Conservation (phyloP, 2,888 invertebrate species). For the Orthonychiurus folsomi region DNA sequence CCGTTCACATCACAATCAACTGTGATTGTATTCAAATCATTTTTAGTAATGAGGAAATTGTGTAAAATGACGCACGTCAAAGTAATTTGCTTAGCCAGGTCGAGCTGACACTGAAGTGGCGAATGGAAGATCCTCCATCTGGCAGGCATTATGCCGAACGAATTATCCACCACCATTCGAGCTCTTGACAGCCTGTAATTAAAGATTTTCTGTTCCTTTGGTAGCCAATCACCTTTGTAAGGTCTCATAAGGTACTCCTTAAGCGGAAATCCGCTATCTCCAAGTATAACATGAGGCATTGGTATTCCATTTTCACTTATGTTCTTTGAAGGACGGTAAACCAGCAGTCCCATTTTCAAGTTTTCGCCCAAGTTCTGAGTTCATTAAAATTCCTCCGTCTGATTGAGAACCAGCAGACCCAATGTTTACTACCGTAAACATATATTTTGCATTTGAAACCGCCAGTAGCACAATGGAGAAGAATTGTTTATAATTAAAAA, state of each 20-base stretch:
- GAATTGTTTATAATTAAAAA: slow-evolving; percentile 28
- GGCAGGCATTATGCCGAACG: slow-evolving; percentile 23
- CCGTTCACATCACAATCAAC: background rate
- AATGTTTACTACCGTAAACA: slow-evolving; percentile 34
- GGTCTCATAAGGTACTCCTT: slow-evolving; percentile 23
- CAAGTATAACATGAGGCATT: slow-evolving; percentile 20
- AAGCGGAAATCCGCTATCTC: slow-evolving; percentile 30
- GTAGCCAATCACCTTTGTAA: slow-evolving; percentile 17
- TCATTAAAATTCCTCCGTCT: slow-evolving; percentile 13
- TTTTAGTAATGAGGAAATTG: background rate
- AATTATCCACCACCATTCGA: slow-evolving; percentile 26
- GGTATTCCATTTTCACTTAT: slow-evolving; percentile 3
- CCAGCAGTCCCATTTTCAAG: background rate
- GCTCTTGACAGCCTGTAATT: slow-evolving; percentile 30
- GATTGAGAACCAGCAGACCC: slow-evolving; percentile 16
- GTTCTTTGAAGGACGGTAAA: slow-evolving; percentile 6
- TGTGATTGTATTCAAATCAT: background rate
- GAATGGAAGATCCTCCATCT: slow-evolving; percentile 10
- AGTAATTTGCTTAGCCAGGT: background rate
- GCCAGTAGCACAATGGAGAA: slow-evolving; percentile 30
- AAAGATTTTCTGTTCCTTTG: slow-evolving; percentile 17
- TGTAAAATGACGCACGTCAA: slow-evolving; percentile 1
- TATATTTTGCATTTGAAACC: slow-evolving; percentile 34
- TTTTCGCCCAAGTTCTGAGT: slow-evolving; percentile 15
- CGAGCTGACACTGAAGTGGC: background rate